Evolutionary conservation across 2,113 vertebrate species (phyloP).

Genomic region (Pluvianellus socialis): DNA sequence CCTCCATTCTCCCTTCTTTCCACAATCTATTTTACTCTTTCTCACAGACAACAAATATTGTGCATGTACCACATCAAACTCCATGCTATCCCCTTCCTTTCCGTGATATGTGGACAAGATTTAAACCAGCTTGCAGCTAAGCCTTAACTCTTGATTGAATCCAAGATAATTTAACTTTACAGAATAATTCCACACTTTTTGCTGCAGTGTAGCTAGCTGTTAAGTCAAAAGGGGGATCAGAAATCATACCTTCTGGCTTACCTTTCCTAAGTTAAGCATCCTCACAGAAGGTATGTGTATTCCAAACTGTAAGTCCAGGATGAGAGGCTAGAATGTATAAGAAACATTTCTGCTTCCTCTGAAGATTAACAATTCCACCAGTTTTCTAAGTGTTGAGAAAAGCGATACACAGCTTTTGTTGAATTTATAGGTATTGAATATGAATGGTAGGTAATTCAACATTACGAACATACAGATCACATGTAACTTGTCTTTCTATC

Average conservation of each 20-base stretch:
- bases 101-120: not conserved
- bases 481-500: not conserved
- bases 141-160: not conserved
- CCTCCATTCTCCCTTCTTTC: not conserved
- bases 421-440: not conserved
- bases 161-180: not conserved
- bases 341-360: not conserved
- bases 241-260: not conserved
- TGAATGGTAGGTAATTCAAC: not conserved
- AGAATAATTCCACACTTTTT: not conserved
- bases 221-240: not conserved
- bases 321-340: not conserved
- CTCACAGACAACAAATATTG: not conserved
- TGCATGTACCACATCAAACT: not conserved
- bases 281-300: not conserved
- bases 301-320: not conserved
- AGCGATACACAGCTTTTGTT: not conserved
- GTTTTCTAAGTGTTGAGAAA: not conserved
- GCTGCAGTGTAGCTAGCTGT: not conserved
- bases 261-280: not conserved
- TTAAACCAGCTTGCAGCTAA: not conserved
- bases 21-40: not conserved
- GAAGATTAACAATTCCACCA: not conserved
- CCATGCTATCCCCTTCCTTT: not conserved
- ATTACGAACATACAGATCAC: not conserved